A percentile compares a stretch with the other conserved stretches of the same genome.
These are phyloP conservation scores for Scelioninae gen. 1 DNA, from an alignment of 2,888 invertebrate species.

Conservation along the genomic window DNA sequence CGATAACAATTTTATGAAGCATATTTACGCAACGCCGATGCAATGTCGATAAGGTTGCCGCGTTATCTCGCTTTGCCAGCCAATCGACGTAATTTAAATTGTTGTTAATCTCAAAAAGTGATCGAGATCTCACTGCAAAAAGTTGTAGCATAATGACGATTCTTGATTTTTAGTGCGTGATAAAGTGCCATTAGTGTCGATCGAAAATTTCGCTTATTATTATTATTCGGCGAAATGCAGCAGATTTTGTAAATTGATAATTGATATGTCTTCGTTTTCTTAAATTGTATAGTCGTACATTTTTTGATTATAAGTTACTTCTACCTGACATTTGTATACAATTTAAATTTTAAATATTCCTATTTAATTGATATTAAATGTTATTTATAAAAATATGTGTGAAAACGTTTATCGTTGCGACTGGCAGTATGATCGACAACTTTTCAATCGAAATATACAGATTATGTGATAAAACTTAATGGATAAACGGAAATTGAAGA, in stretches of 20 bases:
- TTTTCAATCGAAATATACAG: not conserved
- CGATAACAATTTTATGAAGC: conserved; percentile 45
- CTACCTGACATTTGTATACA: no score
- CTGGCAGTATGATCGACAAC: not conserved
- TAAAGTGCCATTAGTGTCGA: not conserved
- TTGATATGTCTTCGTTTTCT: no score
- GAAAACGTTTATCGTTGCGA: not conserved
- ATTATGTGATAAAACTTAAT: conserved; percentile 3
- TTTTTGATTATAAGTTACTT: no score
- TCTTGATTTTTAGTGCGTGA: not conserved
- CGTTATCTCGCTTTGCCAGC: conserved; percentile 17
- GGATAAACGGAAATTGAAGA: conserved; percentile 15
- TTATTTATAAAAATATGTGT: no score
- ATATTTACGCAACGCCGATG: conserved; percentile 38
- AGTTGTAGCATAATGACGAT: conserved; percentile 7
- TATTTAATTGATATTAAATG: not conserved
- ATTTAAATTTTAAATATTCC: no score
- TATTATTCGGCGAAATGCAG: no score
- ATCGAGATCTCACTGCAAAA: conserved; percentile 13
- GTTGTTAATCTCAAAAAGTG: conserved; percentile 25
- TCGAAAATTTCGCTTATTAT: conserved; percentile 4
- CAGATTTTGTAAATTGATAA: no score
- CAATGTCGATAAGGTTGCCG: conserved; percentile 2
- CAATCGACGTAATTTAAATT: conserved; percentile 29
- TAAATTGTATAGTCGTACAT: no score